Conservation (phyloP, 2,797 vertebrate species). For the Sebastes taczanowskii region DNA sequence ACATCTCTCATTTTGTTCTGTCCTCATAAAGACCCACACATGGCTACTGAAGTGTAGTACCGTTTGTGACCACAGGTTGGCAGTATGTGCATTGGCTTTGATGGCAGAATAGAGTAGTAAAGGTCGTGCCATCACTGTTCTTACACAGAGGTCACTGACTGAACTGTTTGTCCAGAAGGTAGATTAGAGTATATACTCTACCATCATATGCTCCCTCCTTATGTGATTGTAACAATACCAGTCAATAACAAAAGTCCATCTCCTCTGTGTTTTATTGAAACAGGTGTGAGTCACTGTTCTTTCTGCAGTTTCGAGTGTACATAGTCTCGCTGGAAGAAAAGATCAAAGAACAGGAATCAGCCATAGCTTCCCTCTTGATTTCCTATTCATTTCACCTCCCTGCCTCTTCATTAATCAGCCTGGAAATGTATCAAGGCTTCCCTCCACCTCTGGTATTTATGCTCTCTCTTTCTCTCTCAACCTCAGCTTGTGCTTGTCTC, state of each 20-base stretch:
- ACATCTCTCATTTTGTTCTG: slow-evolving; percentile 4
- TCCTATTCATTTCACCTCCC: slow-evolving; percentile 60
- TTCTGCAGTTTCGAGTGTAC: slow-evolving; percentile 32
- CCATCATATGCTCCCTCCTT: slow-evolving; percentile 10
- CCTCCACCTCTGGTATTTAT: slow-evolving; percentile 30
- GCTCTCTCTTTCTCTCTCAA: slow-evolving; percentile 6
- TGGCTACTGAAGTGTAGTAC: slow-evolving; percentile 25
- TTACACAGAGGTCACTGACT: neutral
- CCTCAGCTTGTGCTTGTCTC: slow-evolving; percentile 12
- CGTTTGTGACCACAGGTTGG: slow-evolving; percentile 39
- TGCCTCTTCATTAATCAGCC: slow-evolving; percentile 63
- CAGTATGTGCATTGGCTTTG: slow-evolving; percentile 24
- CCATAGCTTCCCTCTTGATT: slow-evolving; percentile 49
- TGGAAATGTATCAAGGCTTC: slow-evolving; percentile 45
- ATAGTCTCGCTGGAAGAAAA: slow-evolving; percentile 39
- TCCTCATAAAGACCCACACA: neutral
- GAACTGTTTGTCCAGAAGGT: slow-evolving; percentile 24
- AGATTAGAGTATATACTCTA: neutral
- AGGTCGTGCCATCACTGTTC: slow-evolving; percentile 9
- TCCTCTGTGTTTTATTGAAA: slow-evolving; percentile 41
- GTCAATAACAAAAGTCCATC: slow-evolving; percentile 17
- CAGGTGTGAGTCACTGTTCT: slow-evolving; percentile 58
- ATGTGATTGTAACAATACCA: slow-evolving; percentile 17
- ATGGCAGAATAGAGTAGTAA: slow-evolving; percentile 19
- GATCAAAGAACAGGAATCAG: slow-evolving; percentile 59